phyloP scores from a whole-genome alignment of 2,888 invertebrate genomes.

The Tinea semifulvella region DNA sequence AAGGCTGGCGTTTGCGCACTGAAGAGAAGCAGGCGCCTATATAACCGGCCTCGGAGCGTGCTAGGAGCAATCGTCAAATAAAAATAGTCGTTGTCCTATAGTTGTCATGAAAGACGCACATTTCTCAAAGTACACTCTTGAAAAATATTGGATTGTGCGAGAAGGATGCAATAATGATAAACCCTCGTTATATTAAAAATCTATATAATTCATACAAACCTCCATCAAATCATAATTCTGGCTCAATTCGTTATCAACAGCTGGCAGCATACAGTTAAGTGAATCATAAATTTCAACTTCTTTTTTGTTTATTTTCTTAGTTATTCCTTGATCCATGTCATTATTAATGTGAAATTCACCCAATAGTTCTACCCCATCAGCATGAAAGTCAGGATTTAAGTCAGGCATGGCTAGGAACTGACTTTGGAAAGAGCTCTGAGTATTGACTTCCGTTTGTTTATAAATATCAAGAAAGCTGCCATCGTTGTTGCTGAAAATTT shows the following conservation, averaged over 20 bases:
- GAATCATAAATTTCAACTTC: constrained; percentile 29
- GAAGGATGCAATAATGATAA: too few relatives aligned
- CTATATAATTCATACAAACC: constrained; percentile 6
- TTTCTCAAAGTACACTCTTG: too few relatives aligned
- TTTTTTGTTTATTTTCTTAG: constrained; percentile 24
- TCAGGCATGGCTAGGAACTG: constrained; percentile 42
- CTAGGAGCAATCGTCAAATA: too few relatives aligned
- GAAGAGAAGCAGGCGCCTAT: too few relatives aligned
- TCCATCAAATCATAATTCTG: constrained; percentile 41
- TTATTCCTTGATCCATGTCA: constrained; percentile 37
- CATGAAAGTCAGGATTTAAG: constrained; percentile 35
- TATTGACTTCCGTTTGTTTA: too few relatives aligned
- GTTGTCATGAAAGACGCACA: too few relatives aligned
- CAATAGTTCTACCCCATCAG: constrained; percentile 38
- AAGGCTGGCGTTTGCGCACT: too few relatives aligned
- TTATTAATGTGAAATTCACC: constrained; percentile 49
- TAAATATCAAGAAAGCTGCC: background rate
- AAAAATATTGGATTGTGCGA: too few relatives aligned
- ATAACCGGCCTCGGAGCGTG: too few relatives aligned
- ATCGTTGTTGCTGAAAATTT: too few relatives aligned
- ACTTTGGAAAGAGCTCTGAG: background rate
- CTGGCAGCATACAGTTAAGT: constrained; percentile 54
- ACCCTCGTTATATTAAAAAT: too few relatives aligned
- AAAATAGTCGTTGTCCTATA: too few relatives aligned
- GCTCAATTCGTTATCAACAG: constrained; percentile 36